phyloP scores from a whole-genome alignment of 2,113 vertebrate genomes.

The Campylorhamphus procurvoides region DNA sequence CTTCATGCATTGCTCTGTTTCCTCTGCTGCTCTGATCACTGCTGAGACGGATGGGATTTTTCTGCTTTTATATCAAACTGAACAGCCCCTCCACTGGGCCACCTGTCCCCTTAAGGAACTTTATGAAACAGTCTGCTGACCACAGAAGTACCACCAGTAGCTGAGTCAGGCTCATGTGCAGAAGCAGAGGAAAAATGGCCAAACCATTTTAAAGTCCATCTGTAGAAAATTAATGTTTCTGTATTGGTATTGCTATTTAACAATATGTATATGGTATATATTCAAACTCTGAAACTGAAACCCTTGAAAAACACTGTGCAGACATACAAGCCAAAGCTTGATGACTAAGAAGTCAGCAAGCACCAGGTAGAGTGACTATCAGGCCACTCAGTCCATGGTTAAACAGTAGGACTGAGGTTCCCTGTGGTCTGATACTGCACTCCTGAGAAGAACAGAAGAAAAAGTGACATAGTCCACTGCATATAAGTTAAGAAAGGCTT shows the following conservation, averaged over 20 bases:
- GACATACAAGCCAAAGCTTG: background rate
- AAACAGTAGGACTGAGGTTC: background rate
- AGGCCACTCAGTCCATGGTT: background rate
- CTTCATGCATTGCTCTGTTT: slow-evolving; percentile 17
- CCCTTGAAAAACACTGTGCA: background rate
- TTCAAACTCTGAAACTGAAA: background rate
- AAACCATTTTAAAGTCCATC: background rate
- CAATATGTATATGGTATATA: background rate
- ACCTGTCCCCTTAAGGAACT: slow-evolving; percentile 60
- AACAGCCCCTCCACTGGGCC: background rate
- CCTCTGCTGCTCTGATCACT: slow-evolving; percentile 22
- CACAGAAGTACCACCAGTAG: slow-evolving; percentile 58
- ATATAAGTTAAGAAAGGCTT: background rate
- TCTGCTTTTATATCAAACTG: slow-evolving; percentile 64
- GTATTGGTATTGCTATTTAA: background rate
- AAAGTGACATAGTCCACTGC: background rate
- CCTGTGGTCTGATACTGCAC: background rate
- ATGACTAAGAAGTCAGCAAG: background rate
- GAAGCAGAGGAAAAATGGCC: slow-evolving; percentile 19
- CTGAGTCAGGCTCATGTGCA: background rate
- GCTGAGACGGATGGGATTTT: background rate
- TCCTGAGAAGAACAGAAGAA: background rate
- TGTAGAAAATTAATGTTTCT: background rate
- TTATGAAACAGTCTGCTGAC: slow-evolving; percentile 64
- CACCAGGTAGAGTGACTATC: background rate